These are phyloP conservation scores for Pandemis corylana DNA, from an alignment of 2,888 invertebrate genomes.

Conservation along the genomic window DNA sequence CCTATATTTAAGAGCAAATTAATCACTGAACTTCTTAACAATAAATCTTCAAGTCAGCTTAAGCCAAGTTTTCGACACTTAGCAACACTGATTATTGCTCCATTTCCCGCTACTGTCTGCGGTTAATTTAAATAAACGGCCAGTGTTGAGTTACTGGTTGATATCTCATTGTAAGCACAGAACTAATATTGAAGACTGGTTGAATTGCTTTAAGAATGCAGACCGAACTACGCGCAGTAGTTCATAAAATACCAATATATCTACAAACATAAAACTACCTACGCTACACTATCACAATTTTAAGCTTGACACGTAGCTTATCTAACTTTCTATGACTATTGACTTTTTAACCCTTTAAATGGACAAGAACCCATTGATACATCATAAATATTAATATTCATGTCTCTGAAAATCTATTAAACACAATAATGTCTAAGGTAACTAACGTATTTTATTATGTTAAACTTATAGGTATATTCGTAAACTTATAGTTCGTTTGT, in stretches of 20 bases:
- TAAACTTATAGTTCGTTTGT: too few relatives aligned
- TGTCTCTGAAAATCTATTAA: too few relatives aligned
- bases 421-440: too few relatives aligned
- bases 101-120: conserved; percentile 54
- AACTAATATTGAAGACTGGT: conserved; percentile 41
- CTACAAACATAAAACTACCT: too few relatives aligned
- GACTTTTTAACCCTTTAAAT: neutral
- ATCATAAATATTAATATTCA: too few relatives aligned
- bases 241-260: neutral
- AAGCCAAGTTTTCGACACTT: conserved; percentile 25
- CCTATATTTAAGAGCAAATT: too few relatives aligned
- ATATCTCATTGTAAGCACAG: conserved; percentile 30
- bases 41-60: conserved; percentile 27
- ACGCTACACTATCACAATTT: neutral
- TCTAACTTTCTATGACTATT: neutral
- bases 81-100: conserved; percentile 49
- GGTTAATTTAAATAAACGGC: conserved; percentile 65
- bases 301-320: neutral
- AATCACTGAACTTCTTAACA: neutral
- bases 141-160: conserved; percentile 53
- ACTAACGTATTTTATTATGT: too few relatives aligned
- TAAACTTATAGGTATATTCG: too few relatives aligned
- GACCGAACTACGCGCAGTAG: conserved; percentile 5
- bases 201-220: conserved; percentile 27
- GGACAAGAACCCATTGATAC: neutral